Conservation (phyloP, 2,113 vertebrate species). For the Oryzias melastigma region DNA sequence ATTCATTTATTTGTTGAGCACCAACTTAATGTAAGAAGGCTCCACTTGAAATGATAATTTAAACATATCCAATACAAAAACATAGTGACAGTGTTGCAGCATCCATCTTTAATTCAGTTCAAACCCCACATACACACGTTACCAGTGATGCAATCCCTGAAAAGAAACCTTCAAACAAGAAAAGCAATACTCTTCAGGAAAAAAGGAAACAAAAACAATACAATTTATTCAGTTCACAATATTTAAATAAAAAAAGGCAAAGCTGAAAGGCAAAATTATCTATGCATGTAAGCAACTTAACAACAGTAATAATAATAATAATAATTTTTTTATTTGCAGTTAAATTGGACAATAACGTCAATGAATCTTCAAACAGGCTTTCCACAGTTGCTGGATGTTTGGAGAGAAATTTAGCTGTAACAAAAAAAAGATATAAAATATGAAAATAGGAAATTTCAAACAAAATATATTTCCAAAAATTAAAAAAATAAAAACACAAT, state of each 20-base stretch:
- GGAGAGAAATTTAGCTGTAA: slow-evolving; percentile 60
- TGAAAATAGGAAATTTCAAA: slow-evolving; percentile 7
- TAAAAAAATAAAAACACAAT: not conserved
- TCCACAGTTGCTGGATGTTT: slow-evolving; percentile 48
- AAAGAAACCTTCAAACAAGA: slow-evolving; percentile 48
- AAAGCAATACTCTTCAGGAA: slow-evolving; percentile 46
- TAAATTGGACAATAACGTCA: slow-evolving; percentile 37
- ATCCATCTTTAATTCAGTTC: slow-evolving; percentile 66
- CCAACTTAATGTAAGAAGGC: not conserved
- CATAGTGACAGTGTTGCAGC: slow-evolving; percentile 27
- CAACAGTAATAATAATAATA: slow-evolving; percentile 51
- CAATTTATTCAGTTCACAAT: slow-evolving; percentile 39
- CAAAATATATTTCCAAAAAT: not conserved
- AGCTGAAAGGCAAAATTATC: slow-evolving; percentile 59
- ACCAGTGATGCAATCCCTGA: slow-evolving; percentile 56
- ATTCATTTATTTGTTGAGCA: not conserved
- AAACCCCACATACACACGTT: slow-evolving; percentile 59
- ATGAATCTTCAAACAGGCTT: slow-evolving; percentile 52
- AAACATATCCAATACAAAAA: slow-evolving; percentile 32
- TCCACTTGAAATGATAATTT: not conserved
- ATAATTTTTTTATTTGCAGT: slow-evolving; percentile 33
- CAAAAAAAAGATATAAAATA: slow-evolving; percentile 5
- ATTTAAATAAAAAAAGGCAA: slow-evolving; percentile 67
- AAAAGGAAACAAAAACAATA: slow-evolving; percentile 40
- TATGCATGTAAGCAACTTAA: slow-evolving; percentile 44